These are phyloP conservation scores for Coryphaenoides rupestris DNA, from an alignment of 2,113 vertebrate genomes.

Conservation along the genomic window DNA sequence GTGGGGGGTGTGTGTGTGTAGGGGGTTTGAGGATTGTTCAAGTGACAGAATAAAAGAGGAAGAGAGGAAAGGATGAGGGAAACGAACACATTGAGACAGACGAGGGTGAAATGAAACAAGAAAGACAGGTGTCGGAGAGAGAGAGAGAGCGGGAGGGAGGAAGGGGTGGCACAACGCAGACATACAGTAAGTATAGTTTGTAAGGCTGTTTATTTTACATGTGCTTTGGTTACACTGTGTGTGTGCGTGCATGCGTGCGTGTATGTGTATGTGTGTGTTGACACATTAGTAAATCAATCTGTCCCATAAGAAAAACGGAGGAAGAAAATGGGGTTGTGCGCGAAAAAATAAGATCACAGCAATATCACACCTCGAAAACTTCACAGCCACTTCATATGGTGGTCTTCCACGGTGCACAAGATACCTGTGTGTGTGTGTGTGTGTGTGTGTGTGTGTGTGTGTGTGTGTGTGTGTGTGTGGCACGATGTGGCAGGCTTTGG, in stretches of 20 bases:
- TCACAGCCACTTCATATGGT: too few species aligned
- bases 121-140: background rate
- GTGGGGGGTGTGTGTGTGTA: background rate
- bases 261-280: background rate
- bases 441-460: conserved; percentile 14
- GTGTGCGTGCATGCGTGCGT: background rate
- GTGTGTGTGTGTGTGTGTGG: conserved; percentile 19
- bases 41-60: background rate
- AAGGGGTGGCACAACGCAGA: too few species aligned
- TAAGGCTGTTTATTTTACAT: too few species aligned
- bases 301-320: too few species aligned
- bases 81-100: background rate
- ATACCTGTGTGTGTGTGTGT: too few species aligned
- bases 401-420: too few species aligned
- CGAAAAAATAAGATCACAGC: too few species aligned
- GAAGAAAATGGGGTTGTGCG: too few species aligned
- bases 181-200: too few species aligned
- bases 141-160: too few species aligned
- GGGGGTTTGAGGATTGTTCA: background rate
- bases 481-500: conserved; percentile 48
- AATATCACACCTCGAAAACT: too few species aligned
- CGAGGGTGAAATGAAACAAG: background rate
- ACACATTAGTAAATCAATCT: too few species aligned
- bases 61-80: conserved; percentile 2
- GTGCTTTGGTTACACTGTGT: background rate